Base-by-base conservation (phyloP, 2,797 vertebrate genomes). In the Lithobates sylvaticus region DNA sequence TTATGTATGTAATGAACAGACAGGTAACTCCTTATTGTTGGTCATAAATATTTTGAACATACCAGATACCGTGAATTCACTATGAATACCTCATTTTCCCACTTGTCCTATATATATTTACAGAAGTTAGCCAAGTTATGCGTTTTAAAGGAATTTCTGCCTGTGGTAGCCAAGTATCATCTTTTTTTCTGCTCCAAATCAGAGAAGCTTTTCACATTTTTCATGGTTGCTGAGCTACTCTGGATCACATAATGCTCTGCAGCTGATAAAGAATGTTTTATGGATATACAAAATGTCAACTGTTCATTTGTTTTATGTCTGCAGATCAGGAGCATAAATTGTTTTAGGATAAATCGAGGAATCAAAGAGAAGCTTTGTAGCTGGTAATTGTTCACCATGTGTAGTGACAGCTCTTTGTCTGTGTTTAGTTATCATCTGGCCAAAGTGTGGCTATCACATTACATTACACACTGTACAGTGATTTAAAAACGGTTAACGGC, bases 191-290 rank as follows among this genome's bases (percentile, higher is more conserved):
- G 67, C 69, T 85, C 36, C 42, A 72, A 26, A 73, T 73, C 10
- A 13, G 39, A 29, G 67, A 71, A 72, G 50, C 44, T 27, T 64
- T 73, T 68, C 42, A 36, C 39, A 85, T 75, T 39, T 80, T 80
- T 80, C 76, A 75, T 68, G 50, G 50, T 58, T 74, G 70, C 58
- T 68, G 77, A 80, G 58, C 69, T 5, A 13, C 39, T 54, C 61
- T 68, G 61, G 42, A 69, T 74, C 70, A 68, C 58, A 67, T 85
- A 85, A 85, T 54, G 36, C 61, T 80, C 84, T 80, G 39, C 70
- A 80, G 84, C 76, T 68, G 84, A 80, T 85, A 80, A 80, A 80
- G 39, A 23, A 75, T 85, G 84, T 80, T 85, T 80, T 85, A 85
- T 80, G 71, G 77, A 29, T 75, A 68, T 75, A 69, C 54, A 75